Conservation (phyloP, 2,113 vertebrate genomes). For the Antechinus flavipes region DNA sequence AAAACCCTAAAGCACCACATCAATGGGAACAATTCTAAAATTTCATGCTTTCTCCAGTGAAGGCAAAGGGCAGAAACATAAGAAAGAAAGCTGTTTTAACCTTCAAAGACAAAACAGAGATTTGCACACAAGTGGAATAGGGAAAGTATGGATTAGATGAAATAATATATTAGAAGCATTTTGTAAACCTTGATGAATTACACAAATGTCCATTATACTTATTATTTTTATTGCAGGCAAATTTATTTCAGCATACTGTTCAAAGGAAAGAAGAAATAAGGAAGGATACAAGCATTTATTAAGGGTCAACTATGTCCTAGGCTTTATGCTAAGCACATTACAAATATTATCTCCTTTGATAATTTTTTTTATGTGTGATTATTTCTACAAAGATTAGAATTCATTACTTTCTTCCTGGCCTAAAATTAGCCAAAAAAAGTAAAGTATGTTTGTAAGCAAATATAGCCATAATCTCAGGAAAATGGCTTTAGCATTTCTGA, state of each 20-base stretch:
- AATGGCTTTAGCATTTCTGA: neutral
- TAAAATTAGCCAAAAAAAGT: neutral
- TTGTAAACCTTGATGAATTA: neutral
- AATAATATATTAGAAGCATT: neutral
- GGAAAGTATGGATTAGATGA: neutral
- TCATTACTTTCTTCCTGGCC: neutral
- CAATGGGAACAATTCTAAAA: neutral
- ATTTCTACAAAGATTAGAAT: neutral
- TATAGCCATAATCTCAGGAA: neutral
- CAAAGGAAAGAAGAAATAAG: neutral
- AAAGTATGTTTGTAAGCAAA: neutral
- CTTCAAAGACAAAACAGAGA: neutral
- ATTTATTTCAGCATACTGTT: neutral
- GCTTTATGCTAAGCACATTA: neutral
- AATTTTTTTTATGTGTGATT: neutral
- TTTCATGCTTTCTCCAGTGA: neutral
- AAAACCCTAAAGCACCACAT: neutral
- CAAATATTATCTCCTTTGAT: neutral
- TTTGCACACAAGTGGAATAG: neutral
- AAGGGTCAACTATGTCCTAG: neutral
- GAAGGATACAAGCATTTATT: neutral
- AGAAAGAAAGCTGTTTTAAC: neutral
- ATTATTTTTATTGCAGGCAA: neutral
- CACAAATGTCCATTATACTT: neutral
- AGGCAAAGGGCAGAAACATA: neutral